Base-by-base conservation (phyloP, 2,888 invertebrate genomes). In the Hyppa rectilinea region DNA sequence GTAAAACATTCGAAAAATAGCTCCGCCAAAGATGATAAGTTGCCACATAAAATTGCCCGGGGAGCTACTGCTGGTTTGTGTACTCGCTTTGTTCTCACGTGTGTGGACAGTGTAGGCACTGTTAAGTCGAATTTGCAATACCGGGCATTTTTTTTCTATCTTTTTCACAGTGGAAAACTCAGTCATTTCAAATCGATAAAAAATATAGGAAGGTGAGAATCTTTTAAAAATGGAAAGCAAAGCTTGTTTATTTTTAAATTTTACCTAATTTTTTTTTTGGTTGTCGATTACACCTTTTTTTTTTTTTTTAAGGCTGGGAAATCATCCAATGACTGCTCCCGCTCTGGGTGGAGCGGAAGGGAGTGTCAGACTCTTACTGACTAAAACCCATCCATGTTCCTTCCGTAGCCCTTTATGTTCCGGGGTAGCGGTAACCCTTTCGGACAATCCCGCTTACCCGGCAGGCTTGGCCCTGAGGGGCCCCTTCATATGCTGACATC, bases 1-100 rank as follows among this genome's bases (percentile, higher is more conserved):
- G 89, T 89, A 87, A 90, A 89, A 90, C 88, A 90, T 91, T 89
- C 88, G 89, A 90, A 89, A 91, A 92, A 92, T 92, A 88, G 87
- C 90, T 87, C 78, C 82, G 81, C 85, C 90, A 83, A 89, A 91
- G 87, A 92, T 92, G 92, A 92, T 90, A 88, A 90, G 90, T 91
- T 85, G 82, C 84, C 84, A 87, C 89, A 87, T 92, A 89, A 91
- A 89, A 88, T 87, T 86, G 85, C 77, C 65, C 53, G 60, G 26
- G 47, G 52, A 9, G 12, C 36, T 84, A 85, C 81, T 55, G 50
- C 0, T 62, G 59, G 70, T 63, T 49, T 63, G 34, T 49, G 61
- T 69, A 69, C 64, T 80, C 85, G 60, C 64, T 73, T 65, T 58
- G 55, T 71, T 68, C 38, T 78, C 80, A 53, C 26, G 5, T 4